phyloP scores from a whole-genome alignment of 1,140 invertebrate species.

The Akabosia matsudoensis region DNA sequence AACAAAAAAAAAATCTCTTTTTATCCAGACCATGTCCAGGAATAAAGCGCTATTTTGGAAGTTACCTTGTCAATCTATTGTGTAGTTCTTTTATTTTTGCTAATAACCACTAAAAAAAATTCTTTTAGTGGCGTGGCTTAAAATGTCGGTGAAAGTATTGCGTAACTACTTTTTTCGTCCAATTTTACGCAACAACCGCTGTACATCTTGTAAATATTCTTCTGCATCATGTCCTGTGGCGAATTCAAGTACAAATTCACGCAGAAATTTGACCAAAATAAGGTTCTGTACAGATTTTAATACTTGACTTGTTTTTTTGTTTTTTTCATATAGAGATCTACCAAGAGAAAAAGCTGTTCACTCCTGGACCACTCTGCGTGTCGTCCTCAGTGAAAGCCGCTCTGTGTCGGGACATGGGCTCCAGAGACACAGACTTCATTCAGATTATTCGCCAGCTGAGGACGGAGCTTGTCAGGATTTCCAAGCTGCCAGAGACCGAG shows the following conservation, averaged over 20 bases:
- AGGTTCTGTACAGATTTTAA: background rate
- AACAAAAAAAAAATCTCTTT: background rate
- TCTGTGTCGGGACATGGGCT: constrained; percentile 55
- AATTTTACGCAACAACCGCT: too few relatives aligned
- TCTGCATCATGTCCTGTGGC: background rate
- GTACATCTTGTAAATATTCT: too few relatives aligned
- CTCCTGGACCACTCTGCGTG: constrained; percentile 56
- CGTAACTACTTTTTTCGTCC: too few relatives aligned
- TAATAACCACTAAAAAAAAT: too few relatives aligned
- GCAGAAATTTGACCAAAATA: background rate
- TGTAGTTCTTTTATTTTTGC: too few relatives aligned
- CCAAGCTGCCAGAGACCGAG: constrained; percentile 50
- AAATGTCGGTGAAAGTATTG: too few relatives aligned
- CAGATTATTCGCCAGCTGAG: constrained; percentile 52
- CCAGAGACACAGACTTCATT: constrained; percentile 55
- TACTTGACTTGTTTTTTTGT: background rate
- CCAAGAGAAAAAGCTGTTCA: constrained; percentile 54
- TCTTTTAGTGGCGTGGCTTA: too few relatives aligned
- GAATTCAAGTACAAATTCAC: background rate
- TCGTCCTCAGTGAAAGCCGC: constrained; percentile 53
- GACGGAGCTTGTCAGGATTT: constrained; percentile 52
- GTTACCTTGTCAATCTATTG: too few relatives aligned
- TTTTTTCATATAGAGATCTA: background rate
- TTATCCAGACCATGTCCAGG: background rate
- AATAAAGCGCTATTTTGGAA: too few relatives aligned